phyloP scores from a whole-genome alignment of 2,888 invertebrate species.

The Melinaea menophilus region DNA sequence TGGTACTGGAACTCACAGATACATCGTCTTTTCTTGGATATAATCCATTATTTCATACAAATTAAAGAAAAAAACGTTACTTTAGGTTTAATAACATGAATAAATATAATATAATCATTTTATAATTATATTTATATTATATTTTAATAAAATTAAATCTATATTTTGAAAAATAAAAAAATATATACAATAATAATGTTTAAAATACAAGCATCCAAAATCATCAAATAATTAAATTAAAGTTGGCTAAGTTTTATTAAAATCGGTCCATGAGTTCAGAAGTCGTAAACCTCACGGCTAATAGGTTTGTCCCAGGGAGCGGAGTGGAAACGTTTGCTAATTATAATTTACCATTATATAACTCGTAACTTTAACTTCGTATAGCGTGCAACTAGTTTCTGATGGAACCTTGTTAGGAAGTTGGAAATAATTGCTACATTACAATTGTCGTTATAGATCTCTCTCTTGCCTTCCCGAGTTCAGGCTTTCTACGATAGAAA shows the following conservation, averaged over 20 bases:
- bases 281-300: conserved; percentile 21
- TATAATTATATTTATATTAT: too few relatives aligned
- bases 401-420: conserved; percentile 3
- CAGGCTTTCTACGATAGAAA: too few relatives aligned
- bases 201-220: not conserved
- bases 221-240: conserved; percentile 9
- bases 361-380: conserved; percentile 13
- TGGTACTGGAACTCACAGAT: too few relatives aligned
- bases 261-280: conserved; percentile 22
- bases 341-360: conserved; percentile 17
- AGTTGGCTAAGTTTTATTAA: conserved; percentile 22
- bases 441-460: not conserved
- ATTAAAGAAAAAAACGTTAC: too few relatives aligned
- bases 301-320: conserved; percentile 19
- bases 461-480: not conserved
- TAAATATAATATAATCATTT: too few relatives aligned
- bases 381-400: conserved; percentile 6
- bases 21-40: too few relatives aligned
- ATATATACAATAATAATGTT: too few relatives aligned
- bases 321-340: conserved; percentile 16
- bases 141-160: too few relatives aligned
- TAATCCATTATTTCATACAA: too few relatives aligned
- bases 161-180: too few relatives aligned
- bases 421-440: conserved; percentile 2
- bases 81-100: too few relatives aligned